These are phyloP conservation scores for Erithacus rubecula DNA, from an alignment of 2,797 vertebrate genomes.

Conservation along the genomic window DNA sequence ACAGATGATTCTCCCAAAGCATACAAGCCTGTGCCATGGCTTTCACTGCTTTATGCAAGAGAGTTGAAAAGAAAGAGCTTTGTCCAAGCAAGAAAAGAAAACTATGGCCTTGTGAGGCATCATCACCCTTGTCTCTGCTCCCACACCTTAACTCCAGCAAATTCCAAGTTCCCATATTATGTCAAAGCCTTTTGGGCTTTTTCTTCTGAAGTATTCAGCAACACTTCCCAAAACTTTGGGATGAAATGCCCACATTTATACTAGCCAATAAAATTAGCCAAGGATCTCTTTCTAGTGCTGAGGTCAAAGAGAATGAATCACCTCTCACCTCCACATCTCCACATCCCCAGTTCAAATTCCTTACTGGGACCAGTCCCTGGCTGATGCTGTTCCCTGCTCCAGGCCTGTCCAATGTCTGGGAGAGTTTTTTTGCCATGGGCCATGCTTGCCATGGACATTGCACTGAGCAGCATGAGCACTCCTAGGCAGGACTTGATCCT, in stretches of 20 bases:
- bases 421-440: background rate
- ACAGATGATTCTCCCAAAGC: background rate
- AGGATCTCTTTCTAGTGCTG: background rate
- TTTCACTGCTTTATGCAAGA: background rate
- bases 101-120: background rate
- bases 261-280: background rate
- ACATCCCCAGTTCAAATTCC: background rate
- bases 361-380: background rate
- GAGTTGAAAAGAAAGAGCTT: background rate
- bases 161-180: background rate
- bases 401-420: background rate
- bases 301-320: background rate
- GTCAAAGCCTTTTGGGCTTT: background rate
- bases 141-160: background rate
- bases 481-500: background rate
- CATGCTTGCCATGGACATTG: background rate
- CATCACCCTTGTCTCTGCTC: background rate
- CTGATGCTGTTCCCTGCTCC: background rate
- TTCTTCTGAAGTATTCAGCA: background rate
- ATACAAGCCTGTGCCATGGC: background rate
- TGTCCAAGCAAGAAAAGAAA: background rate
- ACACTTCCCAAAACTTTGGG: background rate
- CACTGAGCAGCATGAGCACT: background rate
- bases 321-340: background rate
- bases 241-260: rapidly evolving